These are phyloP conservation scores for Pammene aurita DNA, from an alignment of 2,888 invertebrate genomes.

Conservation along the genomic window DNA sequence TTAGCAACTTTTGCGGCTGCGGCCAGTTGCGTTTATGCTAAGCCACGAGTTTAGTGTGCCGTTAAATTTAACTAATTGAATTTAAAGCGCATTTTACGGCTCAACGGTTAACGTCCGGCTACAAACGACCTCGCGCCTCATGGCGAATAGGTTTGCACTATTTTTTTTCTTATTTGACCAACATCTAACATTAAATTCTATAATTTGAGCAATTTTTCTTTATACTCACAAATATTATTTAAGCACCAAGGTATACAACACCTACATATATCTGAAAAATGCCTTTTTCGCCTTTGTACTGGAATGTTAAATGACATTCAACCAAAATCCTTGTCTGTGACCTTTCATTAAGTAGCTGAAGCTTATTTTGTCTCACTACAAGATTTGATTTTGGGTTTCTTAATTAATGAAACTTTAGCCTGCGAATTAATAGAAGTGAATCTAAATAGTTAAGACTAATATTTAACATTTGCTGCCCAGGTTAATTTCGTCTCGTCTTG, in stretches of 20 bases:
- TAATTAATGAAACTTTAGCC: constrained; percentile 2
- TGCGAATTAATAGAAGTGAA: neutral
- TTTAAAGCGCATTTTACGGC: constrained; percentile 29
- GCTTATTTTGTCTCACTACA: neutral
- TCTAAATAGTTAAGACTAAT: neutral
- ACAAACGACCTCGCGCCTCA: constrained; percentile 1
- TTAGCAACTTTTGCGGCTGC: constrained; percentile 24
- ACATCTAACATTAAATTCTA: no score
- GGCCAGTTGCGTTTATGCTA: constrained; percentile 29
- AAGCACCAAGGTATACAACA: no score
- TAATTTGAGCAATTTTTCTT: no score
- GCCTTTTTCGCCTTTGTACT: neutral
- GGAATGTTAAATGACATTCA: neutral
- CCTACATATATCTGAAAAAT: neutral
- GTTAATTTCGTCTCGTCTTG: neutral
- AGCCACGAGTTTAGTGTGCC: constrained; percentile 30
- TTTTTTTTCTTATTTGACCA: neutral
- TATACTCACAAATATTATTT: no score
- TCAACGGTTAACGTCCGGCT: constrained; percentile 21
- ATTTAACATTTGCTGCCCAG: neutral
- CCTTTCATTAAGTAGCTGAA: neutral
- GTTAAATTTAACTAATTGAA: constrained; percentile 35
- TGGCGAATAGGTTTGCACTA: constrained; percentile 1
- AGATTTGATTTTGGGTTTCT: neutral
- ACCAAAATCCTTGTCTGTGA: neutral